Conservation (phyloP, 2,888 invertebrate genomes). For the Myathropa florea region DNA sequence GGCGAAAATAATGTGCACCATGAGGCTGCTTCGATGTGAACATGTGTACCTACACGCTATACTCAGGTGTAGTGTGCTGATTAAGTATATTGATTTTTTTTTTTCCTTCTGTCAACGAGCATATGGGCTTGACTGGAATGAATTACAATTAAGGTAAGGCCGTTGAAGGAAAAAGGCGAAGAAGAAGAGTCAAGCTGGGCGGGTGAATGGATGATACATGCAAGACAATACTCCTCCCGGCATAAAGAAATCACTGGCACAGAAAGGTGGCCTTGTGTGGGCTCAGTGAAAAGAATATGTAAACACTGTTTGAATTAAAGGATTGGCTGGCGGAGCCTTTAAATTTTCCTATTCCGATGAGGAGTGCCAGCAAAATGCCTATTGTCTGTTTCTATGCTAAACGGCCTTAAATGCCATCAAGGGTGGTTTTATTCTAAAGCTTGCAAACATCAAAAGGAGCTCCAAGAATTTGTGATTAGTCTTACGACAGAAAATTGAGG, state of each 20-base stretch:
- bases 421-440: background rate
- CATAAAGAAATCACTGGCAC: conserved; percentile 56
- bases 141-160: conserved; percentile 57
- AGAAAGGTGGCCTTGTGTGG: conserved; percentile 66
- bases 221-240: conserved; percentile 10
- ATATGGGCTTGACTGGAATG: conserved; percentile 59
- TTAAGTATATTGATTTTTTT: conserved; percentile 62
- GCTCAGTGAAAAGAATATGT: conserved; percentile 40
- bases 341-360: conserved; percentile 14
- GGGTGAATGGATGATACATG: conserved; percentile 41
- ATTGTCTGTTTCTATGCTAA: conserved; percentile 13
- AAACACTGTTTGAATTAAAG: conserved; percentile 45
- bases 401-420: background rate
- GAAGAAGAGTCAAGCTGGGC: background rate
- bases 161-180: background rate
- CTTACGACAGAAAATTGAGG: background rate
- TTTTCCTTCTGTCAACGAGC: conserved; percentile 8
- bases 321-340: conserved; percentile 35
- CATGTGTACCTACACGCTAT: background rate
- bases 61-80: conserved; percentile 47
- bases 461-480: background rate
- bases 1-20: background rate
- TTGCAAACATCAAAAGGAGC: background rate
- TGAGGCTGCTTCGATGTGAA: background rate
- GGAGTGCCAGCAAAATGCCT: background rate